Evolutionary conservation across 2,113 vertebrate species (phyloP), one percentile per base, ranked within the genome.

Genomic region (Scopus umbretta): DNA sequence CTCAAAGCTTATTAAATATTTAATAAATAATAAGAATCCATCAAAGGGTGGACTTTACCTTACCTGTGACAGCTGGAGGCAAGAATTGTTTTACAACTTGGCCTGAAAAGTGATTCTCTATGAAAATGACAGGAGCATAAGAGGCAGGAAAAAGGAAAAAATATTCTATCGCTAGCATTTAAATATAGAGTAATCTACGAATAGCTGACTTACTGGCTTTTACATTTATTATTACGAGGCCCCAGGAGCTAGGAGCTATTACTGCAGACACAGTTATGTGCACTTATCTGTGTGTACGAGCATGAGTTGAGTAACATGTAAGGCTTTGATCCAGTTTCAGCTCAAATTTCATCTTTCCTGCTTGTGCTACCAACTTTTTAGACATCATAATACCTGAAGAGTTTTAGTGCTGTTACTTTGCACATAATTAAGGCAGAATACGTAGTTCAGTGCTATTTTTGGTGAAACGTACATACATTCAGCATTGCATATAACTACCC

Each of bases 1-100:
- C 96, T 96, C 92, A 79, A 67, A 97, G 91, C 72, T 96, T 97
- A 96, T 97, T 98, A 98, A 98, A 97, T 95, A 98, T 98, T 98
- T 98, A 98, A 92, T 94, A 97, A 93, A 88, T 84, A 96, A 98
- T 97, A 97, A 97, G 52, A 76, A 96, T 97, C 96, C 87, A 97
- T 98, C 97, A 97, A 97, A 97, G 67, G 58, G 63, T 88, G 93
- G 94, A 83, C 86, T 95, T 94, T 93, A 86, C 89, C 90, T 97
- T 96, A 94, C 81, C 73, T 96, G 67, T 96, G 96, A 86, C 72
- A 49, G 96, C 95, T 97, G 56, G 71, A 97, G 95, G 97, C 88
- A 97, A 94, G 81, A 90, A 90, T 53, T 89, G 52, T 90, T 98
- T 97, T 72, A 92, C 85, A 96, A 58, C 86, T 81, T 96, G 88